These are phyloP conservation scores for Sebastolobus alascanus DNA, from an alignment of 2,797 vertebrate species.

Conservation along the genomic window DNA sequence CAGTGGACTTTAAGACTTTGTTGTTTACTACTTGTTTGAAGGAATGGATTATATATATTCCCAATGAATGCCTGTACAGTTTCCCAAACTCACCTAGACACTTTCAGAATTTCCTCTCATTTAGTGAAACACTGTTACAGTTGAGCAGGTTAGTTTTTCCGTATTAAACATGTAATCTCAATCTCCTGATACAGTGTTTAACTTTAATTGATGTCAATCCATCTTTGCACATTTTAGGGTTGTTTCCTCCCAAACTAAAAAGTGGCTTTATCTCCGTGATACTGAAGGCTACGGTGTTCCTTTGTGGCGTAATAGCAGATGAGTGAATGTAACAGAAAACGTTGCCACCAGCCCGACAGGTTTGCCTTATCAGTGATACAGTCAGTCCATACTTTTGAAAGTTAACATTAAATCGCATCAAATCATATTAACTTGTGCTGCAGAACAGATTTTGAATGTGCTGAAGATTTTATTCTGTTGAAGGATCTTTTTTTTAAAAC, in stretches of 20 bases:
- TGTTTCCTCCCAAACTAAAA: slow-evolving; percentile 21
- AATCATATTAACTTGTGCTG: slow-evolving; percentile 9
- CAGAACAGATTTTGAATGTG: slow-evolving; percentile 19
- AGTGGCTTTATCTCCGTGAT: slow-evolving; percentile 13
- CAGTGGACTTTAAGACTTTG: slow-evolving; percentile 43
- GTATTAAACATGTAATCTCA: slow-evolving; percentile 10
- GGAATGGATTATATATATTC: slow-evolving; percentile 43
- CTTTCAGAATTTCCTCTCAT: slow-evolving; percentile 23
- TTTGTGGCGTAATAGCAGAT: slow-evolving; percentile 9
- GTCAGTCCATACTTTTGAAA: slow-evolving; percentile 3
- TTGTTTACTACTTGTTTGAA: slow-evolving; percentile 53
- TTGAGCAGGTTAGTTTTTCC: background rate
- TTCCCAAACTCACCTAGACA: slow-evolving; percentile 27
- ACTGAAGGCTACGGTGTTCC: background rate
- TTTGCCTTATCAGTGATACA: slow-evolving; percentile 41
- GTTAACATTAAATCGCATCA: slow-evolving; percentile 10
- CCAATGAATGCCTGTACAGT: slow-evolving; percentile 63
- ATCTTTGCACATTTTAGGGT: slow-evolving; percentile 9
- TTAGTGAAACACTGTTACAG: slow-evolving; percentile 11
- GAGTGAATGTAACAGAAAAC: slow-evolving; percentile 47
- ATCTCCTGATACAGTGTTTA: slow-evolving; percentile 13
- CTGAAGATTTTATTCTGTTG: background rate
- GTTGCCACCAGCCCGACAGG: slow-evolving; percentile 36
- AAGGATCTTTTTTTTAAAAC: slow-evolving; percentile 10
- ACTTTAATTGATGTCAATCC: slow-evolving; percentile 26